Conservation (phyloP, 1,140 invertebrate species). For the Diuraphis noxia region DNA sequence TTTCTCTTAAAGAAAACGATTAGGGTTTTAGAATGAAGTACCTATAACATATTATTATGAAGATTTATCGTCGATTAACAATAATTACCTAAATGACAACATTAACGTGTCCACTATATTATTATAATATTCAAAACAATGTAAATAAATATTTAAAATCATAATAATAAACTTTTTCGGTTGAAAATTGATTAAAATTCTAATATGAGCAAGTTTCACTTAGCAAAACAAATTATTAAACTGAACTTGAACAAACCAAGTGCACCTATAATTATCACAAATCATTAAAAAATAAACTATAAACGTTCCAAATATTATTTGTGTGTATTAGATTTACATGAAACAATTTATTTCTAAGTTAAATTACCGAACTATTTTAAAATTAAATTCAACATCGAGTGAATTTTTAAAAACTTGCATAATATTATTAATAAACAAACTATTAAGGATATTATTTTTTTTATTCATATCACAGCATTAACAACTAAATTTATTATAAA, state of each 20-base stretch:
- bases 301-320: neutral
- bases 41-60: neutral
- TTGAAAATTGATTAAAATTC: too few relatives aligned
- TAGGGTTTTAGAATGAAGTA: neutral
- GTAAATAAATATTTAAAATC: neutral
- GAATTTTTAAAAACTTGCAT: neutral
- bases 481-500: neutral
- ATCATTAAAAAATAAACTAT: neutral
- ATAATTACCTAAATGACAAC: neutral
- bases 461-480: neutral
- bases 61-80: neutral
- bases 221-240: neutral
- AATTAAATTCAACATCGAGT: neutral
- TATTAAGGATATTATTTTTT: neutral
- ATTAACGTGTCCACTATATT: neutral
- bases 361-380: neutral
- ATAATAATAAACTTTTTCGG: neutral
- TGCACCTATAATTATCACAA: too few relatives aligned
- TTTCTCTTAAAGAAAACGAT: neutral
- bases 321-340: neutral
- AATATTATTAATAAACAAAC: neutral
- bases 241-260: neutral
- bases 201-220: neutral
- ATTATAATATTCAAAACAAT: neutral
- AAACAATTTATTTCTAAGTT: neutral